Conservation (phyloP, 2,113 vertebrate genomes). For the Thunnus maccoyii region DNA sequence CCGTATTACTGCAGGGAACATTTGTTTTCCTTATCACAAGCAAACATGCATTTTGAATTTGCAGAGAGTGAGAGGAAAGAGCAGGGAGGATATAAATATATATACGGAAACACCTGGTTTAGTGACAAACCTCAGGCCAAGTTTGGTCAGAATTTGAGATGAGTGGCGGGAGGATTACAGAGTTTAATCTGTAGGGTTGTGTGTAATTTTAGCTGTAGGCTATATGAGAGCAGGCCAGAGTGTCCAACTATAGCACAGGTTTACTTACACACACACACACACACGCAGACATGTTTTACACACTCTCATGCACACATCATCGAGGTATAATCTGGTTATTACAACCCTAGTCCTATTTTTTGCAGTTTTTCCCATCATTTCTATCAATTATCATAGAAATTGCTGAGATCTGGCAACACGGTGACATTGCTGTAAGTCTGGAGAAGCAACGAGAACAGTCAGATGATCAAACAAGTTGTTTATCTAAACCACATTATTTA, state of each 20-base stretch:
- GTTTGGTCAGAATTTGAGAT: slow-evolving; percentile 11
- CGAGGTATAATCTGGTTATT: not conserved
- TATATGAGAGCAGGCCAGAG: slow-evolving; percentile 29
- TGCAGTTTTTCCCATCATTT: too few species aligned
- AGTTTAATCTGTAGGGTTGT: slow-evolving; percentile 24
- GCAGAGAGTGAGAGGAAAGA: slow-evolving; percentile 6
- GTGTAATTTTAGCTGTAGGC: slow-evolving; percentile 31
- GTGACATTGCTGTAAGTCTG: too few species aligned
- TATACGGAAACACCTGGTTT: slow-evolving; percentile 43
- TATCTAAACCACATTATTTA: too few species aligned
- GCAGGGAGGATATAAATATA: slow-evolving; percentile 10
- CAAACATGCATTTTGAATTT: slow-evolving; percentile 55
- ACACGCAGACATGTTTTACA: not conserved
- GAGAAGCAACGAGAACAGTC: too few species aligned
- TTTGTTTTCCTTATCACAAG: slow-evolving; percentile 65
- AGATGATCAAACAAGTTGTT: too few species aligned
- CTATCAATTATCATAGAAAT: not conserved
- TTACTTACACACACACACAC: not conserved
- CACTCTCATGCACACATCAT: not conserved
- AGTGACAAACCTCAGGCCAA: slow-evolving; percentile 21
- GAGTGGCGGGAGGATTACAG: slow-evolving; percentile 38
- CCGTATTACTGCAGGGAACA: slow-evolving; percentile 47
- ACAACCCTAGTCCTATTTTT: too few species aligned
- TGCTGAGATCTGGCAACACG: too few species aligned
- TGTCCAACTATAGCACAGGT: slow-evolving; percentile 17